Evolutionary conservation across 2,888 invertebrate species (phyloP).

Genomic region (Norana najaformis): DNA sequence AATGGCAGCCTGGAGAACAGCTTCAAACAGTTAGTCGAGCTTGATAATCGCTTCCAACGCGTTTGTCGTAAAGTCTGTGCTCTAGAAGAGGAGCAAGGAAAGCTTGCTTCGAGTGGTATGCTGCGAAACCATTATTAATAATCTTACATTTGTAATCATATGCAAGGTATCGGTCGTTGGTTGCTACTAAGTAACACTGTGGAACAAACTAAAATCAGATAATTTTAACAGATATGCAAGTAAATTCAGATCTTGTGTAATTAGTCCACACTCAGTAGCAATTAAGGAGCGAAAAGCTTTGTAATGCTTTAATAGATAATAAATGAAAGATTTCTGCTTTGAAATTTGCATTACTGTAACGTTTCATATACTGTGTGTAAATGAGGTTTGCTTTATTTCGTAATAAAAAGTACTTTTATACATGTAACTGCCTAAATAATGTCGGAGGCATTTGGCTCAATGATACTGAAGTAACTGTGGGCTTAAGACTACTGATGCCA

Average conservation of each 20-base stretch:
- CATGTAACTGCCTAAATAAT: too few species aligned
- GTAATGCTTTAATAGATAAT: background rate
- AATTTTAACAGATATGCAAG: background rate
- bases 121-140: background rate
- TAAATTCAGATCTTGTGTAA: background rate
- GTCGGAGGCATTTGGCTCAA: too few species aligned
- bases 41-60: conserved; percentile 8
- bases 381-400: too few species aligned
- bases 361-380: too few species aligned
- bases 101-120: background rate
- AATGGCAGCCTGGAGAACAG: conserved; percentile 21
- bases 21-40: conserved; percentile 3
- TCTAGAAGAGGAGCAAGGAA: conserved; percentile 17
- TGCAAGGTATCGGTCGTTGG: background rate
- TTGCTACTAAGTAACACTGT: background rate
- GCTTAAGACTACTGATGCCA: too few species aligned
- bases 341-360: background rate
- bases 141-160: background rate
- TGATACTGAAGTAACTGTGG: background rate
- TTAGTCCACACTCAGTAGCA: background rate
- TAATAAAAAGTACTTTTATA: too few species aligned
- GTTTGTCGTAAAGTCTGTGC: conserved; percentile 3
- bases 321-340: too few species aligned
- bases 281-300: background rate
- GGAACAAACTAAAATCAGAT: background rate